phyloP scores from a whole-genome alignment of 2,113 vertebrate genomes.

The Baryphthengus martii region DNA sequence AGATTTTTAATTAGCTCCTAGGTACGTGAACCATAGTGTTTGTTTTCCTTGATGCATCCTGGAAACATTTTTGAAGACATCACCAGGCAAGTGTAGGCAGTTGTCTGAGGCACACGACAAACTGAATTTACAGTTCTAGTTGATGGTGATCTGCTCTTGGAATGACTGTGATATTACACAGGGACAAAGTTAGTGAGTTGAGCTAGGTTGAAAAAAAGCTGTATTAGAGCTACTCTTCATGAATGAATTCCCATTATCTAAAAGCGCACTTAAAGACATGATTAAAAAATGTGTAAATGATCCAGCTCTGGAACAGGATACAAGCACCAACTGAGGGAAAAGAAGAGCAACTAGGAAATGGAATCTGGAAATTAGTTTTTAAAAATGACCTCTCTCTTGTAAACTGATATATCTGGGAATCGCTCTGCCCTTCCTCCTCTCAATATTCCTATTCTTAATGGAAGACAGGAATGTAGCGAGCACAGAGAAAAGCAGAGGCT shows the following conservation, averaged over 20 bases:
- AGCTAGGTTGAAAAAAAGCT: not conserved
- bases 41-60: not conserved
- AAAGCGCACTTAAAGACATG: not conserved
- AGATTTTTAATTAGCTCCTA: not conserved
- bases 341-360: not conserved
- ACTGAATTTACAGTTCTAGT: not conserved
- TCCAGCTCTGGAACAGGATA: not conserved
- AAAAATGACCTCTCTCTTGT: not conserved
- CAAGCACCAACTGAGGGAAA: rapidly evolving
- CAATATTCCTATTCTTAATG: not conserved
- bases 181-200: not conserved
- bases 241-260: not conserved
- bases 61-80: not conserved
- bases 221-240: not conserved
- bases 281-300: not conserved
- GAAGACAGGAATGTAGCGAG: not conserved
- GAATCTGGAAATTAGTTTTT: not conserved
- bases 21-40: not conserved
- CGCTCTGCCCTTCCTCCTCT: not conserved
- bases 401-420: not conserved
- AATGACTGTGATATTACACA: not conserved
- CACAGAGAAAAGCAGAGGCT: not conserved
- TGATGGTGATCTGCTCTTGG: not conserved
- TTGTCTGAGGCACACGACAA: not conserved
- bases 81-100: not conserved